These are phyloP conservation scores for Erebia palarica DNA, from an alignment of 2,888 invertebrate species.

Conservation along the genomic window DNA sequence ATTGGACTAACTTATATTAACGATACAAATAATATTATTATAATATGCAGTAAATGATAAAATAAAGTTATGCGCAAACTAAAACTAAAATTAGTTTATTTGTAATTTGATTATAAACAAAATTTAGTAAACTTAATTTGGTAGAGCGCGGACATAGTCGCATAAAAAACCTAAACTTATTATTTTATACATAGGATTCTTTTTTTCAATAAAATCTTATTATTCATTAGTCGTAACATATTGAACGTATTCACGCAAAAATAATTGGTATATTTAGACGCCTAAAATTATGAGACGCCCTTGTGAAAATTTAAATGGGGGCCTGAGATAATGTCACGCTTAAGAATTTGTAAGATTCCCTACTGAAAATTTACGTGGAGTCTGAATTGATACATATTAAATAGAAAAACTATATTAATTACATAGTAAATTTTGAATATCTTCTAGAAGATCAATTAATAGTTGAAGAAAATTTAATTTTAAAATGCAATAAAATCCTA, in stretches of 20 bases:
- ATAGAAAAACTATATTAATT: too few relatives aligned
- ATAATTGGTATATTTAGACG: not conserved
- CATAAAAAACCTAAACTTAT: not conserved
- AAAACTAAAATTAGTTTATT: constrained; percentile 6
- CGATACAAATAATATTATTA: constrained; percentile 13
- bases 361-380: not conserved
- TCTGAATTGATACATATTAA: not conserved
- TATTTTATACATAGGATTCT: not conserved
- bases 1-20: constrained; percentile 28
- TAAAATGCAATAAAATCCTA: not conserved
- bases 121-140: not conserved
- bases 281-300: not conserved
- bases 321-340: not conserved
- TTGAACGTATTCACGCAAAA: too few relatives aligned
- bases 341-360: not conserved
- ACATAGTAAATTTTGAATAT: too few relatives aligned
- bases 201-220: not conserved
- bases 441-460: too few relatives aligned
- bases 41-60: not conserved
- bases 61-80: constrained; percentile 9
- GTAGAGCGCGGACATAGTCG: not conserved
- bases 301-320: not conserved
- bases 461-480: not conserved
- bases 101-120: not conserved
- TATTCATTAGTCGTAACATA: not conserved